phyloP scores from a whole-genome alignment of 2,888 invertebrate species.

The Limnephilus rhombicus region DNA sequence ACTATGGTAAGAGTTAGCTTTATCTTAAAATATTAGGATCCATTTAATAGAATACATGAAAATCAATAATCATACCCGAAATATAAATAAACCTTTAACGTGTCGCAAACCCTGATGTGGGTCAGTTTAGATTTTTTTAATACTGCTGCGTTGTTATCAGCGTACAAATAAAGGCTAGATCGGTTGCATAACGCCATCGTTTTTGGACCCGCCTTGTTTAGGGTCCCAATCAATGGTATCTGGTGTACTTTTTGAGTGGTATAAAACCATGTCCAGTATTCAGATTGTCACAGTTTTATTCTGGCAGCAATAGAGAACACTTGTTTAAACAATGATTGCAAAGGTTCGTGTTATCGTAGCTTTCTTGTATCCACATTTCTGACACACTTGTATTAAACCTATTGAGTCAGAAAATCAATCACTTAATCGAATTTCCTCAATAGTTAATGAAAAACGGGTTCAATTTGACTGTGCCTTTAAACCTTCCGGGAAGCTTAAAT shows the following conservation, averaged over 20 bases:
- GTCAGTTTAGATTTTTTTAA: conserved; percentile 14
- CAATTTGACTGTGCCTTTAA: background rate
- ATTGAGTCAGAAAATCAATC: background rate
- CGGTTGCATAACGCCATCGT: conserved; percentile 7
- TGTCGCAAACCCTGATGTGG: conserved; percentile 13
- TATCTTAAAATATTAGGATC: too few relatives aligned
- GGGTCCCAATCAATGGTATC: background rate
- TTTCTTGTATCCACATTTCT: background rate
- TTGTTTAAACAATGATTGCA: conserved; percentile 54
- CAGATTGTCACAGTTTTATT: conserved; percentile 55
- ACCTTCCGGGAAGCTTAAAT: too few relatives aligned
- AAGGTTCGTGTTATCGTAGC: conserved; percentile 47
- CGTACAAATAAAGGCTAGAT: conserved; percentile 12
- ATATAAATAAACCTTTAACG: too few relatives aligned
- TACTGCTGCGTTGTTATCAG: background rate
- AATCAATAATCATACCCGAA: too few relatives aligned
- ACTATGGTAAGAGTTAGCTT: too few relatives aligned
- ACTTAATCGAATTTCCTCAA: background rate
- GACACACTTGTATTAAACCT: too few relatives aligned
- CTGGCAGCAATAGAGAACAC: conserved; percentile 24
- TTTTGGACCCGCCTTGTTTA: conserved; percentile 29
- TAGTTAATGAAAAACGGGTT: background rate
- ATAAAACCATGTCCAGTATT: conserved; percentile 60
- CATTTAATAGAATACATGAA: too few relatives aligned
- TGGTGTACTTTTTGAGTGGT: conserved; percentile 8